These are phyloP conservation scores for Orchesella cincta DNA, from an alignment of 1,140 invertebrate species.

Conservation along the genomic window DNA sequence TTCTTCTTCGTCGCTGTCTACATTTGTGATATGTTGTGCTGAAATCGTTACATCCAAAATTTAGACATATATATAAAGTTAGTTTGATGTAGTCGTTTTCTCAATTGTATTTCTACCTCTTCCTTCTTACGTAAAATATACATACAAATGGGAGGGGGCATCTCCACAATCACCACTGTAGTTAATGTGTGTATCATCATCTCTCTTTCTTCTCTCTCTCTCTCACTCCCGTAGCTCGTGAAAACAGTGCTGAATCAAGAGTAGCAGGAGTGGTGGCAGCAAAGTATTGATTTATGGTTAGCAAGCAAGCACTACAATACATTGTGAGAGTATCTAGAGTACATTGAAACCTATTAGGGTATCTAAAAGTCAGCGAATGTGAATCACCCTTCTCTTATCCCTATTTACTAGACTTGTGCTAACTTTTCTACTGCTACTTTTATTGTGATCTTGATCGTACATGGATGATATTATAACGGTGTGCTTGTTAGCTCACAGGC, in stretches of 20 bases:
- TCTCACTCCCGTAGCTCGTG: neutral
- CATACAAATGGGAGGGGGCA: conserved; percentile 16
- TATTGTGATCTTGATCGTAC: neutral
- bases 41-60: neutral
- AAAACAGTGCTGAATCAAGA: neutral
- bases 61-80: conserved; percentile 3
- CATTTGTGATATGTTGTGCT: neutral
- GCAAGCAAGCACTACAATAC: conserved; percentile 15
- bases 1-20: neutral
- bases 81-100: neutral
- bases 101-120: conserved; percentile 4
- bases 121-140: neutral
- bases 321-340: conserved; percentile 4
- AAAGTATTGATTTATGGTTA: conserved; percentile 30
- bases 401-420: neutral
- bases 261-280: neutral
- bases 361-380: conserved; percentile 30
- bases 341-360: conserved; percentile 26
- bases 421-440: neutral
- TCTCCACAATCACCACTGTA: conserved; percentile 11
- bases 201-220: neutral
- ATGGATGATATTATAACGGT: conserved; percentile 26
- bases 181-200: conserved; percentile 19
- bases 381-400: neutral
- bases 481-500: conserved; percentile 24